Evolutionary conservation across 2,797 vertebrate genomes (phyloP).

Genomic region (Bradypodion pumilum): DNA sequence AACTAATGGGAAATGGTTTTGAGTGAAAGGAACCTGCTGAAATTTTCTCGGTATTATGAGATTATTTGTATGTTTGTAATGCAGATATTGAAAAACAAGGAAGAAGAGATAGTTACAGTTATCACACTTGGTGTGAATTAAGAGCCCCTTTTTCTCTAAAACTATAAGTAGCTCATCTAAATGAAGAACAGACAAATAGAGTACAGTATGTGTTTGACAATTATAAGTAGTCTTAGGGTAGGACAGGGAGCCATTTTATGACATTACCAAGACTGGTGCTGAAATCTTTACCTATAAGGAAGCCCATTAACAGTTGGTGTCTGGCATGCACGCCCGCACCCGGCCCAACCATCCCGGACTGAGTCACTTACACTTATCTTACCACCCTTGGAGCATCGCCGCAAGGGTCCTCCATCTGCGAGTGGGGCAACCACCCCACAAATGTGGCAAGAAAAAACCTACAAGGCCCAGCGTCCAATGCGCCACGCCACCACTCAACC

Average conservation of each 20-base stretch:
- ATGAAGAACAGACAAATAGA: conserved; percentile 53
- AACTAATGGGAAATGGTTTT: conserved; percentile 16
- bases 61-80: fast-evolving
- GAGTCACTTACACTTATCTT: too few relatives aligned
- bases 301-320: too few relatives aligned
- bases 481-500: too few relatives aligned
- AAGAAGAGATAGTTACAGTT: conserved; percentile 38
- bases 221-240: conserved; percentile 68
- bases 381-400: too few relatives aligned
- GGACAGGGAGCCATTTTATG: conserved; percentile 58
- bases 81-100: background rate
- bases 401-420: too few relatives aligned
- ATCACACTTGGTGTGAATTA: conserved; percentile 39
- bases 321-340: too few relatives aligned
- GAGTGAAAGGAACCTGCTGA: conserved; percentile 25
- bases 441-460: too few relatives aligned
- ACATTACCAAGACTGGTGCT: conserved; percentile 58
- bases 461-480: too few relatives aligned
- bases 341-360: too few relatives aligned
- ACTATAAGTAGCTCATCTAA: conserved; percentile 52
- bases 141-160: conserved; percentile 58
- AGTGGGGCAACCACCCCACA: too few relatives aligned
- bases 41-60: conserved; percentile 17
- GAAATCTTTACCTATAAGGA: conserved; percentile 62
- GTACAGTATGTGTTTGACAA: conserved; percentile 57